A percentile compares a stretch with the other conserved stretches of the same genome.
Evolutionary conservation across 2,888 invertebrate species (phyloP).

Genomic region (Empis stercorea): DNA sequence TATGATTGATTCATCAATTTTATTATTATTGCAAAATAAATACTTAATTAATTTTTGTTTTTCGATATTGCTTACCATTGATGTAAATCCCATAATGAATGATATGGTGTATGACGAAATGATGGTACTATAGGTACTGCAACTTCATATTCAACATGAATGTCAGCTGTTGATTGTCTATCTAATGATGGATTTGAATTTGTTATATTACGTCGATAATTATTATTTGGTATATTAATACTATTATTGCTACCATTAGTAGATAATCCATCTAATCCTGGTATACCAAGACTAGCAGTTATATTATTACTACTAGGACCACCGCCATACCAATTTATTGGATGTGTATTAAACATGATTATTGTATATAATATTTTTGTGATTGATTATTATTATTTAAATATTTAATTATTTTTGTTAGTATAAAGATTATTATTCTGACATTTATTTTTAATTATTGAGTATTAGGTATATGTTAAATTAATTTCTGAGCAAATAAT

Average conservation of each 20-base stretch:
- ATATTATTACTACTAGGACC: slow-evolving; percentile 8
- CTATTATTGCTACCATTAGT: slow-evolving; percentile 7
- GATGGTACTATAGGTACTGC: slow-evolving; percentile 34
- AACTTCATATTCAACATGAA: slow-evolving; percentile 36
- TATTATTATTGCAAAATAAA: no score
- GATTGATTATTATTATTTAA: not conserved
- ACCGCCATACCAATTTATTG: slow-evolving; percentile 30
- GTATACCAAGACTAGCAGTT: not conserved
- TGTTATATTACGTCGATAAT: slow-evolving; percentile 23
- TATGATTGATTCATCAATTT: no score
- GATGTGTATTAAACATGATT: slow-evolving; percentile 29
- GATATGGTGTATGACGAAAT: slow-evolving; percentile 36
- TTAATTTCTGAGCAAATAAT: no score
- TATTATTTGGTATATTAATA: slow-evolving; percentile 2
- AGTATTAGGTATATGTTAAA: no score
- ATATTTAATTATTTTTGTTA: not conserved
- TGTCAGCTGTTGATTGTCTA: slow-evolving; percentile 21
- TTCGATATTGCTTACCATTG: slow-evolving; percentile 34
- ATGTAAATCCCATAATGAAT: slow-evolving; percentile 36
- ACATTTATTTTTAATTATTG: no score
- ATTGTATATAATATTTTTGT: no score
- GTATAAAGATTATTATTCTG: not conserved
- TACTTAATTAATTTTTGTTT: no score
- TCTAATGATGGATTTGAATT: slow-evolving; percentile 34
- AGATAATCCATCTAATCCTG: not conserved